Conservation (phyloP, 2,888 invertebrate genomes). For the Icerya purchasi region DNA sequence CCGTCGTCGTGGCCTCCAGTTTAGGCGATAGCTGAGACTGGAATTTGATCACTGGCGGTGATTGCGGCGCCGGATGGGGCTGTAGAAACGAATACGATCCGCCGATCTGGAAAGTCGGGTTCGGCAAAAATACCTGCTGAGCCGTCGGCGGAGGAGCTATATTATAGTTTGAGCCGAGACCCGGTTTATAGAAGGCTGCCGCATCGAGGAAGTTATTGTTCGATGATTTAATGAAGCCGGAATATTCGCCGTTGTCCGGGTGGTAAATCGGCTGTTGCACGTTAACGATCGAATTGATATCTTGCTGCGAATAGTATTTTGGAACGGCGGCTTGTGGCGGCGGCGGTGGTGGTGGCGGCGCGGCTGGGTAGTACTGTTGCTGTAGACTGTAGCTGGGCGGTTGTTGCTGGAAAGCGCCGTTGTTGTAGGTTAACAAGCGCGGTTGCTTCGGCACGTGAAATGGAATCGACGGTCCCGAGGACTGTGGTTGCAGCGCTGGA, state of each 20-base stretch:
- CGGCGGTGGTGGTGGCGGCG: conserved; percentile 19
- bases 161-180: no score
- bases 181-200: no score
- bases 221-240: no score
- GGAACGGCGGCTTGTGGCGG: conserved; percentile 16
- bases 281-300: no score
- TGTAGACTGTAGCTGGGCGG: conserved; percentile 10
- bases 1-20: background rate
- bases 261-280: background rate
- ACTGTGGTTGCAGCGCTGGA: conserved; percentile 9
- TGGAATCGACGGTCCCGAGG: conserved; percentile 8
- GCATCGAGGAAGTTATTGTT: no score
- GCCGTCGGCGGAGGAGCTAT: no score
- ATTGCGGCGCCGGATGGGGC: background rate
- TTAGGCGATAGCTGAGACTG: background rate
- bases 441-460: background rate
- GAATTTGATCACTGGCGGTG: no score
- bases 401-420: conserved; percentile 4
- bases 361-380: conserved; percentile 14
- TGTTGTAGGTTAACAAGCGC: conserved; percentile 2
- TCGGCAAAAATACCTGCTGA: conserved; percentile 21
- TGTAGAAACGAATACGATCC: conserved; percentile 10
- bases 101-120: conserved; percentile 12
- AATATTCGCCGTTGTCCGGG: no score
- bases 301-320: background rate